Evolutionary conservation across 2,888 invertebrate genomes (phyloP).

Genomic region (Epicampocera succincta): DNA sequence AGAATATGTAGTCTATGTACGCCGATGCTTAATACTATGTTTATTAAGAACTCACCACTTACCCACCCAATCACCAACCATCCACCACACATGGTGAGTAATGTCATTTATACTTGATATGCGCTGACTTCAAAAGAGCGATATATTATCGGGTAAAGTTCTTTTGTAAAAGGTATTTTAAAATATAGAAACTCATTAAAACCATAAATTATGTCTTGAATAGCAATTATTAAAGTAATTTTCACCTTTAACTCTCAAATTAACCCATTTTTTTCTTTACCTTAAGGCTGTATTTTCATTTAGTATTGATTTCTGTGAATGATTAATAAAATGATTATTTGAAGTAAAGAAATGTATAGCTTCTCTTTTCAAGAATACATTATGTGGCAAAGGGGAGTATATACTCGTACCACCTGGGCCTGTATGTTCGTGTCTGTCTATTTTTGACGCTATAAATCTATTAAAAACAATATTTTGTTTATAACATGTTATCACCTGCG

Average conservation of each 20-base stretch:
- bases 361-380: background rate
- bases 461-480: background rate
- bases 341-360: background rate
- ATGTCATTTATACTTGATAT: no score
- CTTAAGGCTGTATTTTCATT: background rate
- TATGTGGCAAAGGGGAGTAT: background rate
- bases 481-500: background rate
- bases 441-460: slow-evolving; percentile 10
- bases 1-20: no score
- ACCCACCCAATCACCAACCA: no score
- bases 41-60: no score
- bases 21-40: no score
- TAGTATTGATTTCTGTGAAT: slow-evolving; percentile 4
- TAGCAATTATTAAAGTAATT: background rate
- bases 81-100: no score
- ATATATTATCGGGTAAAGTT: no score
- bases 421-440: background rate
- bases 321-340: slow-evolving; percentile 7
- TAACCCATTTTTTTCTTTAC: no score
- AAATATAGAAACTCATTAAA: background rate
- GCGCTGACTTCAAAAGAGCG: no score
- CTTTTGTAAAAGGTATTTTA: no score
- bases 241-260: background rate
- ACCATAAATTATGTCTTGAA: no score
- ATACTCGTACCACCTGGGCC: no score